Evolutionary conservation across 2,888 invertebrate genomes (phyloP).

Genomic region (Parapristionchus giblindavisi): DNA sequence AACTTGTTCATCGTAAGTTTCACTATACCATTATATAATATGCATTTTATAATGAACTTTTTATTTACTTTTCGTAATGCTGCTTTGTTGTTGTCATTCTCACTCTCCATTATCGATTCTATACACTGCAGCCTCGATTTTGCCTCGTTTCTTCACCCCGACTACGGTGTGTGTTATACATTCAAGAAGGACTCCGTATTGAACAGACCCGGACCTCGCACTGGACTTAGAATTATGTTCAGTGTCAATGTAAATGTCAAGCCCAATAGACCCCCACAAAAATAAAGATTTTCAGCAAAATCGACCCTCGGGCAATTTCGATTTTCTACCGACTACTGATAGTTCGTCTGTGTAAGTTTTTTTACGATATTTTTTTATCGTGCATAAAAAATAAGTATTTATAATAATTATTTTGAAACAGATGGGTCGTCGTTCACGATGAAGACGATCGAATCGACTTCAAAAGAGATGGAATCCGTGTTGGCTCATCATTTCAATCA

Average conservation of each 20-base stretch:
- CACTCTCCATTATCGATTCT: no score
- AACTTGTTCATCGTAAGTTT: conserved; percentile 20
- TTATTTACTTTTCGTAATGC: background rate
- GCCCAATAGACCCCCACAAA: no score
- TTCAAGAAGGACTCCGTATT: background rate
- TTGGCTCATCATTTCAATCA: background rate
- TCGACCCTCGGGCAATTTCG: no score
- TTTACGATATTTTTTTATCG: background rate
- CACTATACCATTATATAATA: background rate
- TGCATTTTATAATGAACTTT: background rate
- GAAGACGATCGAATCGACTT: conserved; percentile 1
- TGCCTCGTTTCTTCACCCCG: conserved; percentile 5
- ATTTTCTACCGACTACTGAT: conserved; percentile 28
- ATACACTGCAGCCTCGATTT: conserved; percentile 7
- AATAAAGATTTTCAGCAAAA: background rate
- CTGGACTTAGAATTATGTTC: background rate
- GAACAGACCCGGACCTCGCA: background rate
- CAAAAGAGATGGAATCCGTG: background rate
- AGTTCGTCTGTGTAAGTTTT: conserved; percentile 1
- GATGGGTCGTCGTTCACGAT: conserved; percentile 11
- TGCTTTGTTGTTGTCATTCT: no score
- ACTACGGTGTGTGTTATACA: conserved; percentile 26
- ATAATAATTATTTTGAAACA: background rate
- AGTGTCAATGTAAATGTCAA: conserved; percentile 16
- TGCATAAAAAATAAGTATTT: background rate